Evolutionary conservation across 2,113 vertebrate species (phyloP).

Genomic region (Ammodytes dubius): DNA sequence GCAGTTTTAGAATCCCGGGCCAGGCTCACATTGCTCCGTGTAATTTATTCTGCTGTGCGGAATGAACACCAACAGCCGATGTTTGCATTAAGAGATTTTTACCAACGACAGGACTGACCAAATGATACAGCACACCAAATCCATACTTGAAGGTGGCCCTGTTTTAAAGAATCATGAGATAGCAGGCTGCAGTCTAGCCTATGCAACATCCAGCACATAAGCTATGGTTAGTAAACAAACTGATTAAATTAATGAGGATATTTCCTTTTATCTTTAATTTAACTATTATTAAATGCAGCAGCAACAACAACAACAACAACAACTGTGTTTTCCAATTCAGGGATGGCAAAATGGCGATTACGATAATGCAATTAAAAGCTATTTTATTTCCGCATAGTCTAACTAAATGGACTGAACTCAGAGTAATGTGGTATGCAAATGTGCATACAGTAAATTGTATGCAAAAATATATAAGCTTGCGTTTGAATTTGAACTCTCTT

Average conservation of each 20-base stretch:
- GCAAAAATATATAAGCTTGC: conserved; percentile 25
- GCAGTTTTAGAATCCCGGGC: conserved; percentile 33
- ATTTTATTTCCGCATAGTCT: conserved; percentile 33
- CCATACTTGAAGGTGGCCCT: background rate
- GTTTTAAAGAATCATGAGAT: background rate
- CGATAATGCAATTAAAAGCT: conserved; percentile 35
- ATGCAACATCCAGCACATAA: background rate
- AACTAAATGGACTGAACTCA: conserved; percentile 38
- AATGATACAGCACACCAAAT: background rate
- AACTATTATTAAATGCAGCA: conserved; percentile 13
- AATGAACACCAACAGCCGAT: conserved; percentile 15
- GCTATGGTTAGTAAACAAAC: conserved; percentile 14
- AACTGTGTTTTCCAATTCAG: conserved; percentile 11
- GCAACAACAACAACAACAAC: background rate
- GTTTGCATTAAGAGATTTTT: conserved; percentile 28
- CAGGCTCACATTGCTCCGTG: conserved; percentile 24
- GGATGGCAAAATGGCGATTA: conserved; percentile 2
- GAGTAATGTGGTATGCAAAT: conserved; percentile 27
- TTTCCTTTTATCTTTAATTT: conserved; percentile 6
- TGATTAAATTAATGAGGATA: conserved; percentile 12
- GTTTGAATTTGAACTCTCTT: conserved; percentile 39
- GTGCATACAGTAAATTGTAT: conserved; percentile 3
- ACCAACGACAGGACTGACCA: conserved; percentile 2
- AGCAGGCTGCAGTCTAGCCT: conserved; percentile 6
- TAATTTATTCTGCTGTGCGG: conserved; percentile 6